These are phyloP conservation scores for Bucco capensis DNA, from an alignment of 2,113 vertebrate genomes.

Conservation along the genomic window DNA sequence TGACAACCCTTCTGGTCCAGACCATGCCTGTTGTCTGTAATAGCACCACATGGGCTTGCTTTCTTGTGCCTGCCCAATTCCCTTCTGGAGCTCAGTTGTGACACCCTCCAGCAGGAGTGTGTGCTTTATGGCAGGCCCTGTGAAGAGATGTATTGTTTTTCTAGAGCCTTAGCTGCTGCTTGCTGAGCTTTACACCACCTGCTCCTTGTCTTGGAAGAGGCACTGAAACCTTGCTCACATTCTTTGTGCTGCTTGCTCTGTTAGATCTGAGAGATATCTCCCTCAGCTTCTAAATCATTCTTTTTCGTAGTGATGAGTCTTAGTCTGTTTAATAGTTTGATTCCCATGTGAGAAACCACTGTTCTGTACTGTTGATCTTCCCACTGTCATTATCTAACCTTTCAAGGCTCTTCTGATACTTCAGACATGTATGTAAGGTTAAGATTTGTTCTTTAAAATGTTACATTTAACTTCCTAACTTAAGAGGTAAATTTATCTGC, in stretches of 20 bases:
- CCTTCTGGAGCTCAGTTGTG: not conserved
- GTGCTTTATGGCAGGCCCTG: not conserved
- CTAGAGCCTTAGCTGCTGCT: not conserved
- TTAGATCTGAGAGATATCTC: not conserved
- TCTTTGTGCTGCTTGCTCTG: not conserved
- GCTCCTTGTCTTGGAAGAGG: not conserved
- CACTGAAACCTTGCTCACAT: not conserved
- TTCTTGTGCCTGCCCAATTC: not conserved
- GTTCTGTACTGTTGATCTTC: not conserved
- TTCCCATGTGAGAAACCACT: not conserved
- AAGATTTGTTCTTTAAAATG: not conserved
- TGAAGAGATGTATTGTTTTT: not conserved
- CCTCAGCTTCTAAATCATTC: not conserved
- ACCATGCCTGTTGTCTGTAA: not conserved
- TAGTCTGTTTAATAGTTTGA: not conserved
- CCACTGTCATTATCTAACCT: not conserved
- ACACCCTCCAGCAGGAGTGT: not conserved
- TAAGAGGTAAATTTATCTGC: not conserved
- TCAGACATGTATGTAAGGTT: not conserved
- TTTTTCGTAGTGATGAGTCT: not conserved
- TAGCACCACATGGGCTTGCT: not conserved
- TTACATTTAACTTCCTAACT: not conserved
- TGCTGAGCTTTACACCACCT: not conserved
- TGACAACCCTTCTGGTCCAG: conserved; percentile 10
- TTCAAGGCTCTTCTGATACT: not conserved